Conservation (phyloP, 1,140 invertebrate species). For the Drosophila kepulauana region DNA sequence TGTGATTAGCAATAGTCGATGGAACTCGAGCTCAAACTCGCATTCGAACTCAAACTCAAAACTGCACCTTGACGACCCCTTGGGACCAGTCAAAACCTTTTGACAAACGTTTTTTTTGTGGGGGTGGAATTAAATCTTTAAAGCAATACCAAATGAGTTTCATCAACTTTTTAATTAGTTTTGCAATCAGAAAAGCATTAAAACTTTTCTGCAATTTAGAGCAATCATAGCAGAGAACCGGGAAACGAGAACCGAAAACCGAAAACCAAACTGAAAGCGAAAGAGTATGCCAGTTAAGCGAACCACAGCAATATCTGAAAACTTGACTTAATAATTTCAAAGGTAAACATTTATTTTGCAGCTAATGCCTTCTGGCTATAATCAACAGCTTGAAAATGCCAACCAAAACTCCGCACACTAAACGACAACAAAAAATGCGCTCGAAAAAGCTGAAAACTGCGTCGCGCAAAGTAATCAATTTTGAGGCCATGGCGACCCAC, state of each 20-base stretch:
- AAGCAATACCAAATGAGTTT: conserved; percentile 71
- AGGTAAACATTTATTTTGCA: conserved; percentile 80
- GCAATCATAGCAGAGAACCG: conserved; percentile 40
- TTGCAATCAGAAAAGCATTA: conserved; percentile 72
- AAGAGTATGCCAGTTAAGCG: conserved; percentile 19
- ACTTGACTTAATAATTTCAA: conserved; percentile 80
- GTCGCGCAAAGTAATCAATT: conserved; percentile 79
- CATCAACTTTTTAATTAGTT: conserved; percentile 83
- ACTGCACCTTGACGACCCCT: conserved; percentile 34
- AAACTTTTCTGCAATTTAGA: conserved; percentile 59
- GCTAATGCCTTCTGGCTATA: conserved; percentile 79
- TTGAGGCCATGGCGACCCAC: conserved; percentile 64
- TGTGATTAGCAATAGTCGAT: conserved; percentile 38
- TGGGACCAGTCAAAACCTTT: conserved; percentile 9
- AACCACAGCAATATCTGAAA: conserved; percentile 50
- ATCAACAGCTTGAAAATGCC: conserved; percentile 79
- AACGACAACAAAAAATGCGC: background rate
- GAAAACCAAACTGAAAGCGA: background rate
- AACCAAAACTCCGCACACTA: conserved; percentile 30
- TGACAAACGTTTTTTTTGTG: conserved; percentile 8
- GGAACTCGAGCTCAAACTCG: background rate
- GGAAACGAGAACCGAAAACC: no score
- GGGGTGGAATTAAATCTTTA: conserved; percentile 62
- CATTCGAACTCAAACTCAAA: background rate
- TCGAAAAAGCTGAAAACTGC: conserved; percentile 37